These are phyloP conservation scores for Adelognathus sp. DNA, from an alignment of 2,888 invertebrate genomes.

Conservation along the genomic window DNA sequence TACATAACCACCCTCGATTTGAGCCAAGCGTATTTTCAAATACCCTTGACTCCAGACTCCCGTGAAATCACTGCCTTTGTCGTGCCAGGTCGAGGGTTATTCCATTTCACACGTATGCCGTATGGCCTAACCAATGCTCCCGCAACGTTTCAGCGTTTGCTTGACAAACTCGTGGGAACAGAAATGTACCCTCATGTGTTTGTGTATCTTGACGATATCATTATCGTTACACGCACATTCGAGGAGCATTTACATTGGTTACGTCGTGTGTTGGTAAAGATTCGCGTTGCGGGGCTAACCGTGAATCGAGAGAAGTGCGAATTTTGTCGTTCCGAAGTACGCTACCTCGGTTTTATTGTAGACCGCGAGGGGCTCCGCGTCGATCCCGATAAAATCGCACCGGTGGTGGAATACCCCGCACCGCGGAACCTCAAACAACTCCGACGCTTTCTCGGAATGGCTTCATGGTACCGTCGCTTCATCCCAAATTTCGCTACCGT, in stretches of 20 bases:
- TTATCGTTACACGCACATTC: constrained; percentile 24
- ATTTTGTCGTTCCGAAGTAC: constrained; percentile 32
- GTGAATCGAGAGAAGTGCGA: constrained; percentile 38
- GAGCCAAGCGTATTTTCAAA: constrained; percentile 67
- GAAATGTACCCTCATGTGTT: constrained; percentile 28
- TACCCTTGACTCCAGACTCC: constrained; percentile 59
- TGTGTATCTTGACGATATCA: constrained; percentile 29
- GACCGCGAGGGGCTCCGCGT: neutral
- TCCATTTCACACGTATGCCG: constrained; percentile 67
- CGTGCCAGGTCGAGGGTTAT: constrained; percentile 65
- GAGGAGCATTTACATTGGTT: constrained; percentile 11
- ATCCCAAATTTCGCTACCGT: too few species aligned
- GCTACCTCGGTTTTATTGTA: constrained; percentile 36
- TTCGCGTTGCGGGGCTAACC: neutral
- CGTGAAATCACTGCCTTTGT: constrained; percentile 69
- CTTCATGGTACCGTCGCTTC: constrained; percentile 30
- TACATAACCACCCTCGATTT: constrained; percentile 70
- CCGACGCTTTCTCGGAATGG: constrained; percentile 21
- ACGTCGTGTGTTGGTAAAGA: neutral
- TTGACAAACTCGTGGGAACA: too few species aligned
- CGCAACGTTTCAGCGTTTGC: constrained; percentile 35
- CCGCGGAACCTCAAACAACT: constrained; percentile 28
- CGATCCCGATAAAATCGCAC: constrained; percentile 23
- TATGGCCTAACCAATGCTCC: constrained; percentile 65
- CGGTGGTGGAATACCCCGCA: constrained; percentile 1